Base-by-base conservation (phyloP, 2,113 vertebrate species). In the Puntigrus tetrazona region DNA sequence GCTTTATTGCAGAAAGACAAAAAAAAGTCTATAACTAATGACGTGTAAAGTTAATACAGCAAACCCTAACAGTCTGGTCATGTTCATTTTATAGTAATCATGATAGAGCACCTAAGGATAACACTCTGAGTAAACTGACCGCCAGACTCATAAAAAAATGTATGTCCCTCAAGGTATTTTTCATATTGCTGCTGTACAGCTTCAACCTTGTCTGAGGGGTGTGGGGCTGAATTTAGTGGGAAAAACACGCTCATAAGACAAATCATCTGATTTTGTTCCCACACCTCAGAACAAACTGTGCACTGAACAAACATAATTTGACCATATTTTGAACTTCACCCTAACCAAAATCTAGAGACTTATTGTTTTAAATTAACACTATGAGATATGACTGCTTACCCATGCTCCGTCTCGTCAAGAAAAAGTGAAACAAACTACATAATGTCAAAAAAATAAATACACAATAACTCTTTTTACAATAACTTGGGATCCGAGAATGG, bases 201-300 rank as follows among this genome's bases (percentile, higher is more conserved):
- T 43, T 69, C 50, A 38, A 47, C 52, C 41, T 73, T 14, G 52
- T 50, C 61, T 69, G 3, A 10, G 41, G 36, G 59, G 29, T 50
- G 38, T 81, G 45, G 34, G 31, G 73, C 69, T 67, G 45, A 81
- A 78, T 74, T 47, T 9, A 55, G 8, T 22, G 8, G 5, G 50
- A 77, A 87, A n/a, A 63, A 45, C 55, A 50, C 41, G 29, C 84
- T 89, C 81, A 82, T 41, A 79, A 52, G 78, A 84, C 82, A 78
- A 43, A 84, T 82, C 55, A 82, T 80, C 65, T 84, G 84, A 86
- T 82, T 81, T 55, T 6, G 22, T 84, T 87, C 85, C 43, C 83
- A 84, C 76, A 82, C 38, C 41, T 57, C 59, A 55, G 63, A 43
- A 74, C 4, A n/a, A 65, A 29, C 43, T 75, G 43, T 6, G 14